Evolutionary conservation across 2,113 vertebrate species (phyloP), one percentile per base, ranked within the genome.

Genomic region (Cryptotis parvus): DNA sequence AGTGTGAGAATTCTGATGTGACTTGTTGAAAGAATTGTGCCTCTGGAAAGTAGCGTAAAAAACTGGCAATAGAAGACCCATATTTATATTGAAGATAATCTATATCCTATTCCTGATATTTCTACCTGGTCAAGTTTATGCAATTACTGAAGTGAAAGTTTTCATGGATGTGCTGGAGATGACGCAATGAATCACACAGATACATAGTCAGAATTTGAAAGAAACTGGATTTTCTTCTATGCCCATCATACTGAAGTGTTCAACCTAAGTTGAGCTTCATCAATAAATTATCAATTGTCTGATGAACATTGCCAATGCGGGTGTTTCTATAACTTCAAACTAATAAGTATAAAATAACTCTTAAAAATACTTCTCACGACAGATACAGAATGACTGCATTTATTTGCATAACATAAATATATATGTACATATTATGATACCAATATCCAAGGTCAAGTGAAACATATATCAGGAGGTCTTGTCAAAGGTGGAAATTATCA

Each of bases 291-390:
- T 85, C 24, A 74, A 6, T 45, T 37, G 65, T 74, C 41, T 58
- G 61, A 37, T 41, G 55, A n/a, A 33, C 20, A 1, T 12, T 65
- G 45, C 75, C 22, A 80, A 91, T 41, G 33, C 81, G 15, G 27
- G 39, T 84, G 63, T 78, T 91, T 91, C 35, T 41, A 15, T 72
- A 81, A 83, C 35, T 69, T 91, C 9, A 16, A 63, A 72, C 26
- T 81, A 77, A 58, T 85, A 61, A 82, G 3, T 55, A 11, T n/a
- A 63, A 87, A 55, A 15, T 16, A 89, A 82, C 18, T 66, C 87
- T 87, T 84, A 27, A 26, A 41, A 89, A 52, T 35, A 45, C 26
- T 20, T 63, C n/a, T 41, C n/a, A 33, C 6, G n/a, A n/a, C n/a
- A n/a, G n/a, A n/a, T n/a, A n/a, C n/a, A n/a, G n/a, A n/a, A n/a